Evolutionary conservation across 2,113 vertebrate species (phyloP), one percentile per base, ranked within the genome.

Genomic region (Orientallactaga bullata): DNA sequence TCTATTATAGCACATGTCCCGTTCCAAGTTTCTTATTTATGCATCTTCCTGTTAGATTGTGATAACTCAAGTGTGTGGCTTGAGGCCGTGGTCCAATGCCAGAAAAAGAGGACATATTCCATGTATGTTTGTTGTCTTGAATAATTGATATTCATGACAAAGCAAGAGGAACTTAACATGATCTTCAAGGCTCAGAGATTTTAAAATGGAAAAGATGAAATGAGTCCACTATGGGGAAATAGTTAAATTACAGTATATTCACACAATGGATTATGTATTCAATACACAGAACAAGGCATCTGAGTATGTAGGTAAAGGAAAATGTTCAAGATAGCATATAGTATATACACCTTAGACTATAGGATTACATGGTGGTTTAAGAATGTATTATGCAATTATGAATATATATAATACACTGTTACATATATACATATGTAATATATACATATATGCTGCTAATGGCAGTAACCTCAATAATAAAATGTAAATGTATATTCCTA

Each of bases 91-190:
- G 42, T 11, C 13, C 39, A 42, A 10, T 51, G 42, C 61, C 21
- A 72, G 61, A 68, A 82, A 71, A 28, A 69, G 2, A 84, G 73
- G 30, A 92, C 35, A 21, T 79, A 30, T 30, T 76, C 55, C 24
- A 28, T 21, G 55, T 74, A 80, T 91, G 69, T 26, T 84, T 47
- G 69, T 4, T 23, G 32, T 63, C 12, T 20, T 94, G n/a, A 90
- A 87, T 89, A 93, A 89, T 28, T 91, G 42, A 93, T 77, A 85
- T 86, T 95, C 76, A 60, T n/a, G 73, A 73, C 63, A 89, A 96
- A 94, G 4, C 77, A 83, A 92, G 39, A 89, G 35, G n/a, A 2
- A 84, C 35, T 76, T 83, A 61, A 85, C 9, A 76, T 65, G 20
- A 94, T 30, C 68, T 76, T 88, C 12, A 91, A 58, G 20, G 42